phyloP scores from a whole-genome alignment of 1,140 invertebrate species.

The Vanessa tameamea region DNA sequence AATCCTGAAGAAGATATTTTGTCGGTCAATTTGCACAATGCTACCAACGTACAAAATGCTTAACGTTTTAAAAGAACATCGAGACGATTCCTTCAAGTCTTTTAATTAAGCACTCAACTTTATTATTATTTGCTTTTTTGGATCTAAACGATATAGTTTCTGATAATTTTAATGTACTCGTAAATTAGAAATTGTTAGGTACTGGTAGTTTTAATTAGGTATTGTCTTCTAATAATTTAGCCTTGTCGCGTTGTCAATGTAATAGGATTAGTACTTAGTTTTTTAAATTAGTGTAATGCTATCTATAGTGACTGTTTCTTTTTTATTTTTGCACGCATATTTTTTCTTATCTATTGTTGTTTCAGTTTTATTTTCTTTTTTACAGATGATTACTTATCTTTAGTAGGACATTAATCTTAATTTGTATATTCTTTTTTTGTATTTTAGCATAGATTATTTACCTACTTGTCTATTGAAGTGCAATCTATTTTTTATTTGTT shows the following conservation, averaged over 20 bases:
- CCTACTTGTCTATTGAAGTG: too few relatives aligned
- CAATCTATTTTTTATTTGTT: too few relatives aligned
- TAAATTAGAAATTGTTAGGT: conserved; percentile 20
- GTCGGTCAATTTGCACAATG: conserved; percentile 13
- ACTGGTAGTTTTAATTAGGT: conserved; percentile 2
- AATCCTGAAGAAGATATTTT: conserved; percentile 15
- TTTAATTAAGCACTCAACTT: conserved; percentile 72
- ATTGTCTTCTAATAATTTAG: conserved; percentile 18
- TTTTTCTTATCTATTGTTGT: conserved; percentile 6
- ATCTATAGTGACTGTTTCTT: not conserved
- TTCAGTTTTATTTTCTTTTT: not conserved
- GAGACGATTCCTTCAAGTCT: conserved; percentile 67
- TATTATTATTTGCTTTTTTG: conserved; percentile 65
- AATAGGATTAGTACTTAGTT: conserved; percentile 18
- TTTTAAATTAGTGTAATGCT: conserved; percentile 14
- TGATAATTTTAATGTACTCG: conserved; percentile 20
- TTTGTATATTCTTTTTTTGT: not conserved
- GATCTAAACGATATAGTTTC: conserved; percentile 38
- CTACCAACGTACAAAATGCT: conserved; percentile 35
- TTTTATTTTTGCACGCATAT: conserved; percentile 28
- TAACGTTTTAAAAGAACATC: conserved; percentile 43
- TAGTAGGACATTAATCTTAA: not conserved
- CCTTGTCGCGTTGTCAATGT: conserved; percentile 25
- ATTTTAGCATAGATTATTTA: not conserved
- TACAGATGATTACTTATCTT: not conserved